Evolutionary conservation across 1,140 invertebrate species (phyloP).

Genomic region (Spodoptera frugiperda): DNA sequence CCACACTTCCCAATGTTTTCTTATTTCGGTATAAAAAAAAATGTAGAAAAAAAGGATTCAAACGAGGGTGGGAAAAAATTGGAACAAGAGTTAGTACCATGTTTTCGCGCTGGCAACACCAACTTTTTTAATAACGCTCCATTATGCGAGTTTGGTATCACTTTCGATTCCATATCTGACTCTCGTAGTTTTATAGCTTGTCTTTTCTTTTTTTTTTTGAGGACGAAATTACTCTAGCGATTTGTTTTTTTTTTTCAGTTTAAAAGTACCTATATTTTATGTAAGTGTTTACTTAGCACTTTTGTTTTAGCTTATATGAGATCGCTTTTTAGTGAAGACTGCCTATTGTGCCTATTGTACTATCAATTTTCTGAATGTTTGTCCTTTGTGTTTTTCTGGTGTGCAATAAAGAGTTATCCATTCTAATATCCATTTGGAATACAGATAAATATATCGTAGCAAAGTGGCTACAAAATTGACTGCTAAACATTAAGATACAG

Average conservation of each 20-base stretch:
- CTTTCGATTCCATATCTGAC: slow-evolving; percentile 38
- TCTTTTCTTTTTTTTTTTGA: slow-evolving; percentile 3
- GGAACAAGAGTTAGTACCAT: slow-evolving; percentile 42
- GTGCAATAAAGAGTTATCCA: no score
- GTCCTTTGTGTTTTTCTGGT: no score
- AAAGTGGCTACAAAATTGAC: no score
- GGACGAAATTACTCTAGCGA: not conserved
- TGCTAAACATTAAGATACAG: no score
- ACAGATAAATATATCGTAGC: no score
- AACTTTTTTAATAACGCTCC: slow-evolving; percentile 51
- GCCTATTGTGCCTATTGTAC: no score
- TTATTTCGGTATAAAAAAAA: slow-evolving; percentile 28
- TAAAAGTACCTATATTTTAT: not conserved
- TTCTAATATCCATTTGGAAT: no score
- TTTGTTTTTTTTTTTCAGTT: not conserved
- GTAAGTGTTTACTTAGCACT: no score
- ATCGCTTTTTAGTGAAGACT: no score
- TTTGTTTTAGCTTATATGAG: no score
- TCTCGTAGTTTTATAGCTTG: slow-evolving; percentile 18
- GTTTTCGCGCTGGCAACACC: slow-evolving; percentile 39
- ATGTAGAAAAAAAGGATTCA: slow-evolving; percentile 19
- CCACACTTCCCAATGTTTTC: slow-evolving; percentile 18
- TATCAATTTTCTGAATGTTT: no score
- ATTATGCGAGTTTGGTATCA: slow-evolving; percentile 46
- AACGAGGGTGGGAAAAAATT: slow-evolving; percentile 30